A percentile compares a stretch with the other conserved stretches of the same genome.
phyloP scores from a whole-genome alignment of 2,888 invertebrate genomes.

The Parascotia fuliginaria region DNA sequence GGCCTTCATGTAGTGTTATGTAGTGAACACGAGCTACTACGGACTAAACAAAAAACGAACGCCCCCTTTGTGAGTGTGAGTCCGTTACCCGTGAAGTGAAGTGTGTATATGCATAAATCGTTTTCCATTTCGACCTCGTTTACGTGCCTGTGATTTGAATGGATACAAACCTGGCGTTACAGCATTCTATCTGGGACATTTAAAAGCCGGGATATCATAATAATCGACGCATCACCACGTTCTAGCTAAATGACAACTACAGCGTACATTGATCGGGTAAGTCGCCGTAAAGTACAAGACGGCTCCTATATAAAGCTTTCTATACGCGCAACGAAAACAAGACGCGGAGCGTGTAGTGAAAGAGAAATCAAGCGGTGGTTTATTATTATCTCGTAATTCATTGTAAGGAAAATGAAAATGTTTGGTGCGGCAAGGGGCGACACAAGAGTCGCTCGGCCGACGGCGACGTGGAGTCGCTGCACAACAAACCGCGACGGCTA shows the following conservation, averaged over 20 bases:
- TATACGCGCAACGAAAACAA: constrained; percentile 34
- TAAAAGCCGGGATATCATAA: constrained; percentile 53
- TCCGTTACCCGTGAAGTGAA: constrained; percentile 57
- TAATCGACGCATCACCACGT: constrained; percentile 67
- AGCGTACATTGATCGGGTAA: constrained; percentile 81
- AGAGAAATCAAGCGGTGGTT: constrained; percentile 48
- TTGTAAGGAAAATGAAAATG: constrained; percentile 26
- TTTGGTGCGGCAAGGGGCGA: constrained; percentile 11
- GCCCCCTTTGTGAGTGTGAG: constrained; percentile 30
- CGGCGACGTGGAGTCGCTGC: constrained; percentile 20
- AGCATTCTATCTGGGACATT: constrained; percentile 64
- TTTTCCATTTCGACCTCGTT: constrained; percentile 75
- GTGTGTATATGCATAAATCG: constrained; percentile 55
- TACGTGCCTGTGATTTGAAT: constrained; percentile 59
- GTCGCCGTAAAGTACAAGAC: constrained; percentile 44
- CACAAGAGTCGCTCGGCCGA: constrained; percentile 8
- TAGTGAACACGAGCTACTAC: constrained; percentile 26
- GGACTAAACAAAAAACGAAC: constrained; percentile 20
- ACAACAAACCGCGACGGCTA: constrained; percentile 43
- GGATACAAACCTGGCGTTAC: constrained; percentile 58
- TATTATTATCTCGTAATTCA: constrained; percentile 42
- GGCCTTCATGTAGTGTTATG: constrained; percentile 41
- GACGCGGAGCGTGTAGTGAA: constrained; percentile 23
- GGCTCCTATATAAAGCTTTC: constrained; percentile 23
- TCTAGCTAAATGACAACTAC: constrained; percentile 68